Percentiles rank a stretch among this genome's conserved stretches.
Evolutionary conservation across 2,113 vertebrate genomes (phyloP).

Genomic region (Heptranchias perlo): DNA sequence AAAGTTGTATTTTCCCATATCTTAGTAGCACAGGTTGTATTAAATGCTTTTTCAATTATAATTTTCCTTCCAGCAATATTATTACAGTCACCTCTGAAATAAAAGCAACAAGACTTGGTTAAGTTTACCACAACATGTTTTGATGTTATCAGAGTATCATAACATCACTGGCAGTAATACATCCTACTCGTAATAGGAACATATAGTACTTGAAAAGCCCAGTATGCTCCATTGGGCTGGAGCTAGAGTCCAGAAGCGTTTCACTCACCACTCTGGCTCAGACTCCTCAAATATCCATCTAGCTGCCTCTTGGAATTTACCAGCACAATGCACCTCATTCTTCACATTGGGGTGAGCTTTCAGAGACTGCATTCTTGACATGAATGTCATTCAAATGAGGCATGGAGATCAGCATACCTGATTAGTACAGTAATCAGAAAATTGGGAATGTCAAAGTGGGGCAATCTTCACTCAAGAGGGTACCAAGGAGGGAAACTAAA

Average conservation of each 20-base stretch:
- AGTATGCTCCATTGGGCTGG: not conserved
- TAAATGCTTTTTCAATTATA: constrained; percentile 2
- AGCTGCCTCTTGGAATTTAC: not conserved
- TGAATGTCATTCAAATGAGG: not conserved
- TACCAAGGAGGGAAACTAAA: not conserved
- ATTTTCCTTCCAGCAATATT: constrained; percentile 28
- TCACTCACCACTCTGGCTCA: not conserved
- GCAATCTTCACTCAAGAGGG: not conserved
- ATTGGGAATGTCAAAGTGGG: too few species aligned
- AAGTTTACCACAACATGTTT: not conserved
- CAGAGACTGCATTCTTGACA: too few species aligned
- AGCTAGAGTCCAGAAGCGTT: not conserved
- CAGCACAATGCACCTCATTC: not conserved
- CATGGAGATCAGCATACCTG: too few species aligned
- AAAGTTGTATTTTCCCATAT: not conserved
- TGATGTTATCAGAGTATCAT: not conserved
- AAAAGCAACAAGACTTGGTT: not conserved
- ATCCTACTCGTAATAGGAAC: not conserved
- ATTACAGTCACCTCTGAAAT: not conserved
- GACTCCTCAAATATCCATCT: not conserved
- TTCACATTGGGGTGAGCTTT: too few species aligned
- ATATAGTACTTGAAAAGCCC: not conserved
- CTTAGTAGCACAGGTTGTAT: not conserved
- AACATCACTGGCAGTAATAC: not conserved
- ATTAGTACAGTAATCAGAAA: too few species aligned